A percentile compares a stretch with the other conserved stretches of the same genome.
These are phyloP conservation scores for Brachylomia viminalis DNA, from an alignment of 2,888 invertebrate species.

Conservation along the genomic window DNA sequence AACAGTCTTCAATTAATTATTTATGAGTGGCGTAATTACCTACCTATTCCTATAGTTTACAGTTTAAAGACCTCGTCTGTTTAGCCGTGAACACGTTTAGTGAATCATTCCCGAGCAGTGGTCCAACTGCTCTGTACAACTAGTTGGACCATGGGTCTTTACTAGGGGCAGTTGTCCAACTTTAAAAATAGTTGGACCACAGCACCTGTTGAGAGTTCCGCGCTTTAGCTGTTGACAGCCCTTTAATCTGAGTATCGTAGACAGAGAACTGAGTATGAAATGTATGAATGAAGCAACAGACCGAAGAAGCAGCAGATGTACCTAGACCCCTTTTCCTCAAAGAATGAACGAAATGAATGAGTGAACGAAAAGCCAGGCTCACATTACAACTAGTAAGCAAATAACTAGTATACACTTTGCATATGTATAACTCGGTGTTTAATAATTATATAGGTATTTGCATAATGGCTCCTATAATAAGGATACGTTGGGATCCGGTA, in stretches of 20 bases:
- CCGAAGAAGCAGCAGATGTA: too few relatives aligned
- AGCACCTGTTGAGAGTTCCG: too few relatives aligned
- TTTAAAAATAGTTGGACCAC: too few relatives aligned
- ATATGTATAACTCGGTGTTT: conserved; percentile 25
- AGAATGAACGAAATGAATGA: neutral
- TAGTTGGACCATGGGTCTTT: too few relatives aligned
- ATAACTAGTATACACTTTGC: conserved; percentile 31
- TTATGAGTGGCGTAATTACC: neutral
- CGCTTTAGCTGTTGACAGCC: too few relatives aligned
- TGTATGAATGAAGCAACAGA: neutral
- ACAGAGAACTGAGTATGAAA: too few relatives aligned
- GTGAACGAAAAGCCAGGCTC: neutral
- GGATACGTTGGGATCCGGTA: conserved; percentile 48
- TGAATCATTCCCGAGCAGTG: too few relatives aligned
- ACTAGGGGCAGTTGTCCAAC: too few relatives aligned
- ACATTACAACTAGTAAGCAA: conserved; percentile 15
- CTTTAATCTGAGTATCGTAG: too few relatives aligned
- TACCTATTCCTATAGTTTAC: too few relatives aligned
- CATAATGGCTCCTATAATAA: conserved; percentile 53
- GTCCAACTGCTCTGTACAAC: too few relatives aligned
- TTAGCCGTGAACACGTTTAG: neutral
- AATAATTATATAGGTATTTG: conserved; percentile 47
- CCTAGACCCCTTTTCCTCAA: neutral
- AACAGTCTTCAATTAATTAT: neutral
- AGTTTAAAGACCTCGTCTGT: neutral